phyloP scores from a whole-genome alignment of 2,888 invertebrate species.

The Cephus spinipes region DNA sequence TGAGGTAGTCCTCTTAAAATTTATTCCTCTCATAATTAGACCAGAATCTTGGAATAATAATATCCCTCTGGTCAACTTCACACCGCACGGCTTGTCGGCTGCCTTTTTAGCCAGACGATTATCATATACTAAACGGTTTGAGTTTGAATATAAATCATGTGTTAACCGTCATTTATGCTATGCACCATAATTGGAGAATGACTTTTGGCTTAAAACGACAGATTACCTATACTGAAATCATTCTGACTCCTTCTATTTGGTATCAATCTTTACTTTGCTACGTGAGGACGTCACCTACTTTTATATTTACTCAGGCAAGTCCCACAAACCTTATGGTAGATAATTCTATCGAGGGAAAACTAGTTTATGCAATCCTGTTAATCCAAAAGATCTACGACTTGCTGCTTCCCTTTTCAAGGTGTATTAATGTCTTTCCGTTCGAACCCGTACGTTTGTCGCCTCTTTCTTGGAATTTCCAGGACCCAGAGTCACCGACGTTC shows the following conservation, averaged over 20 bases:
- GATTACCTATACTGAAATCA: not conserved
- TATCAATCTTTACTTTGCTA: not conserved
- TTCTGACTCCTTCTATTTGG: not conserved
- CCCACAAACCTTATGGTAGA: not conserved
- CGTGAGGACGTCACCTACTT: not conserved
- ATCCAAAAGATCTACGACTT: not conserved
- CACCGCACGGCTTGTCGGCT: slow-evolving; percentile 4
- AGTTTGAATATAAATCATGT: slow-evolving; percentile 4
- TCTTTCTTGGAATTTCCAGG: not conserved
- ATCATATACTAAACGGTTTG: slow-evolving; percentile 7
- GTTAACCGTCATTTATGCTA: slow-evolving; percentile 1
- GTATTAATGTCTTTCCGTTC: slow-evolving; percentile 7
- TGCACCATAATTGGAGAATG: not conserved
- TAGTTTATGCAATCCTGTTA: not conserved
- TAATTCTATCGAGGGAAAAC: not conserved
- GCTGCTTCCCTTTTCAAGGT: not conserved
- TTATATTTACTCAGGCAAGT: not conserved
- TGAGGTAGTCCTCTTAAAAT: not conserved
- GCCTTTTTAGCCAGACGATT: slow-evolving; percentile 1
- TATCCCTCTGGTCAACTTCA: slow-evolving; percentile 2
- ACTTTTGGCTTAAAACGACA: not conserved
- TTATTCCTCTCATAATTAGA: not conserved
- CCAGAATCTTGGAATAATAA: slow-evolving; percentile 9
- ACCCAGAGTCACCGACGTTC: not conserved
- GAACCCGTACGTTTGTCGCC: slow-evolving; percentile 3